Base-by-base conservation (phyloP, 35 echinoderm and acorn worm species). In the Anneissia japonica region DNA sequence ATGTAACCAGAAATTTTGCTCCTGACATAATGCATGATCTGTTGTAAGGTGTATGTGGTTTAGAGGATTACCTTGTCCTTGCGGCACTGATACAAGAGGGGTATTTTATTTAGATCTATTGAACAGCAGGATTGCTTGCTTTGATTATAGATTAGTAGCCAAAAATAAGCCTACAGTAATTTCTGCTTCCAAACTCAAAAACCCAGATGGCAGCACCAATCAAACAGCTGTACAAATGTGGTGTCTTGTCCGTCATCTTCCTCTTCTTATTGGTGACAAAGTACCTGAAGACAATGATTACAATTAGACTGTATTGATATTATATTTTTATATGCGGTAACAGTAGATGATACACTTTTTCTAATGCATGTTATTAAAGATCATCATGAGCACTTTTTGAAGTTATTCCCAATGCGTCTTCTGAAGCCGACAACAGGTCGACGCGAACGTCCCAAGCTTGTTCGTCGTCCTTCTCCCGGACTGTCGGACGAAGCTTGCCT, bases 21-120 rank as follows among this genome's bases (percentile, higher is more conserved):
- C 81, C 88, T 23, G 88, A 90, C 45, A 37, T 77, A 9, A 90
- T 90, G 88, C 88, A 90, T 33, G 88, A 90, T 38, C 75, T 84
- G 38, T 84, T 90, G 30, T 80, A 90, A 84, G 81, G 88, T 76
- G 13, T 84, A 3, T 55, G 80, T 12, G 46, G 46, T 1, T 46
- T 76, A 32, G 81, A 90, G 55, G 26, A 45, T 33, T 75, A 83
- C 77, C 37, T 90, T 34, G 16, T 90, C 14, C 39, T 84, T 21
- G 33, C 35, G 0, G 39, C 19, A 21, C 76, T 90, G 30, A 90
- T 90, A 39, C 9, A 19, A 76, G 31, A 90, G 37, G 81, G 74
- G 0, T 75, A 36, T 45, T 76, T 90, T 76, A 74, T 72, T 38
- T 36, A 64, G 81, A 46, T 34, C 37, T 80, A 13, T 84, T 90